Percentiles rank a stretch among this genome's conserved stretches.
phyloP scores from a whole-genome alignment of 2,113 vertebrate genomes.

The Crocuta crocuta region DNA sequence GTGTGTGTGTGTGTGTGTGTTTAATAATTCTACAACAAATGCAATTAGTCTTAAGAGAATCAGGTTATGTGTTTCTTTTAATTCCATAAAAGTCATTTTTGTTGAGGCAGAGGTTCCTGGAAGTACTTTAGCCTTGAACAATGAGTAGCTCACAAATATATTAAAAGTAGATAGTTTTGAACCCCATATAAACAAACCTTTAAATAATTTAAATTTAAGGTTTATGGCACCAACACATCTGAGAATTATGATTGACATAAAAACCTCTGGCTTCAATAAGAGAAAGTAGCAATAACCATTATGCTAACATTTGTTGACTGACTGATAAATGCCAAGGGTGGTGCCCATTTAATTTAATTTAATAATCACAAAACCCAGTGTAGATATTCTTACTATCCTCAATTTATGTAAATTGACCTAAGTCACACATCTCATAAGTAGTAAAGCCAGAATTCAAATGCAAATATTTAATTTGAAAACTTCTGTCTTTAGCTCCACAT shows the following conservation, averaged over 20 bases:
- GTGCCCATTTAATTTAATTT: background rate
- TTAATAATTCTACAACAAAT: conserved; percentile 69
- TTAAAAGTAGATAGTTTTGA: background rate
- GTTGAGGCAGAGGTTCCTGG: background rate
- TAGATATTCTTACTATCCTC: background rate
- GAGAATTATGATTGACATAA: background rate
- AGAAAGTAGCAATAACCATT: background rate
- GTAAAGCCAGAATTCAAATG: background rate
- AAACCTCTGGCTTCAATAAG: background rate
- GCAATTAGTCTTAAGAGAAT: conserved; percentile 62
- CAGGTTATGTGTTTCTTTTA: conserved; percentile 37
- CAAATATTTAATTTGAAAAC: background rate
- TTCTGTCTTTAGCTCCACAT: background rate
- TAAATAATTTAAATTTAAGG: conserved; percentile 1
- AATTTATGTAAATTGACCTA: background rate
- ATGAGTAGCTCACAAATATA: background rate
- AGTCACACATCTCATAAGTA: background rate
- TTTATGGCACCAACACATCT: background rate
- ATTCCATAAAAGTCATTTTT: conserved; percentile 16
- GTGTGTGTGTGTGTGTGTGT: background rate
- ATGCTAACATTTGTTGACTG: background rate
- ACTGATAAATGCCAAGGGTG: background rate
- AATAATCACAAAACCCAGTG: background rate
- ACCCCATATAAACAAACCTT: background rate
- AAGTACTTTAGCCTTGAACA: background rate